Conservation (phyloP, 2,113 vertebrate genomes). For the Xiphias gladius region DNA sequence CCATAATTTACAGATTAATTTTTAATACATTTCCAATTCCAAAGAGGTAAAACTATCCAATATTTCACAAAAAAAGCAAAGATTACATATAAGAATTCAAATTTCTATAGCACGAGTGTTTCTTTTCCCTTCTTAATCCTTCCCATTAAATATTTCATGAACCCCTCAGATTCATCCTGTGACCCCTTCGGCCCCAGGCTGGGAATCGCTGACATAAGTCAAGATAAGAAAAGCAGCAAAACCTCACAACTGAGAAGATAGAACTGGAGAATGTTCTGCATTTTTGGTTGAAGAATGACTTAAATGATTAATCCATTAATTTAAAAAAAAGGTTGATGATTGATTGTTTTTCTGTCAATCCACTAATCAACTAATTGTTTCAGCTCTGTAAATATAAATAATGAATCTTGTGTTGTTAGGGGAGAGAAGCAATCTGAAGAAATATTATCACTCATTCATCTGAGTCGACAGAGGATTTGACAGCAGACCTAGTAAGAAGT, state of each 20-base stretch:
- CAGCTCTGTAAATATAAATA: neutral
- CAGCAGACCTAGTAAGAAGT: slow-evolving; percentile 34
- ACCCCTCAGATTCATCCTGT: neutral
- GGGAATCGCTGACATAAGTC: neutral
- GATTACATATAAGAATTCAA: too few relatives aligned
- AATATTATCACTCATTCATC: slow-evolving; percentile 44
- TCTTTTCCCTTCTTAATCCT: neutral
- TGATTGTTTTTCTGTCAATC: neutral
- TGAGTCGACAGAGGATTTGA: slow-evolving; percentile 32
- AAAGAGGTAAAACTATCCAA: too few relatives aligned
- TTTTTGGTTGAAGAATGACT: too few relatives aligned
- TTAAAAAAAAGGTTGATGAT: too few relatives aligned
- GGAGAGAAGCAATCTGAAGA: neutral
- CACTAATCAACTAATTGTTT: neutral
- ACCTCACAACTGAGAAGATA: neutral
- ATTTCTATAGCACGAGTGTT: too few relatives aligned
- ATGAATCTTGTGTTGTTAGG: neutral
- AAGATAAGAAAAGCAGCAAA: neutral
- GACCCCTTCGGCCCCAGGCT: neutral
- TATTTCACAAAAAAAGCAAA: too few relatives aligned
- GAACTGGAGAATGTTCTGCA: neutral
- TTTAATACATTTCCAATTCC: too few relatives aligned
- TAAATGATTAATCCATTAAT: too few relatives aligned
- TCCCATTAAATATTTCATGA: neutral
- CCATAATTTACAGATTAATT: too few relatives aligned